Conservation (phyloP, 1,140 invertebrate species). For the Thaumatotibia leucotreta region DNA sequence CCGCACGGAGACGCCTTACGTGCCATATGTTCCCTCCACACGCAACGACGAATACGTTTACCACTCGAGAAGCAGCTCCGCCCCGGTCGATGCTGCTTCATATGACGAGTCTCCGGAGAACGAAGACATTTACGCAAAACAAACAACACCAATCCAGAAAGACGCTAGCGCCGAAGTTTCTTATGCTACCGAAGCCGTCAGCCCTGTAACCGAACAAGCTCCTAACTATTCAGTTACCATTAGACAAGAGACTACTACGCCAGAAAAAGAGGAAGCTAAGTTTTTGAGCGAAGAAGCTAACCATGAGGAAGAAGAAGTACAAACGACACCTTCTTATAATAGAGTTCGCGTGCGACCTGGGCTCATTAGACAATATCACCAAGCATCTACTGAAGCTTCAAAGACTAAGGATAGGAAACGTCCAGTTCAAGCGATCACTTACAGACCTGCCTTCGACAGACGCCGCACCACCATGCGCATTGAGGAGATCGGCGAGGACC, state of each 20-base stretch:
- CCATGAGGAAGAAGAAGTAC: slow-evolving; percentile 49
- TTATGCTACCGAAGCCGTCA: slow-evolving; percentile 27
- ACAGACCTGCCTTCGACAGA: slow-evolving; percentile 66
- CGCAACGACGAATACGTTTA: slow-evolving; percentile 42
- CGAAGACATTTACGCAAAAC: slow-evolving; percentile 30
- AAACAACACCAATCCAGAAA: slow-evolving; percentile 33
- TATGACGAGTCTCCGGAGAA: slow-evolving; percentile 42
- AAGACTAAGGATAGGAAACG: slow-evolving; percentile 51
- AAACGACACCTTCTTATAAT: slow-evolving; percentile 68
- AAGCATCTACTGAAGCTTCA: slow-evolving; percentile 47
- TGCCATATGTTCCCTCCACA: slow-evolving; percentile 31
- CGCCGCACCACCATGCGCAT: slow-evolving; percentile 72
- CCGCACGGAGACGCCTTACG: slow-evolving; percentile 35
- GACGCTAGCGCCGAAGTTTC: slow-evolving; percentile 21
- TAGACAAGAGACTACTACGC: slow-evolving; percentile 32
- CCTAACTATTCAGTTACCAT: slow-evolving; percentile 28
- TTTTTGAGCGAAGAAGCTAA: slow-evolving; percentile 27
- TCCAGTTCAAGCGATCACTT: slow-evolving; percentile 58
- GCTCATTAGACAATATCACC: slow-evolving; percentile 60
- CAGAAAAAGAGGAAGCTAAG: slow-evolving; percentile 37
- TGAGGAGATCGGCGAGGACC: slow-evolving; percentile 73
- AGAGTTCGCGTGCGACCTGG: slow-evolving; percentile 63
- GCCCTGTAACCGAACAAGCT: slow-evolving; percentile 34
- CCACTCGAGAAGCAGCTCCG: slow-evolving; percentile 37
- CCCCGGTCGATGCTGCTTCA: slow-evolving; percentile 32